Evolutionary conservation across 1,140 invertebrate genomes (phyloP).

Genomic region (Myzus persicae): DNA sequence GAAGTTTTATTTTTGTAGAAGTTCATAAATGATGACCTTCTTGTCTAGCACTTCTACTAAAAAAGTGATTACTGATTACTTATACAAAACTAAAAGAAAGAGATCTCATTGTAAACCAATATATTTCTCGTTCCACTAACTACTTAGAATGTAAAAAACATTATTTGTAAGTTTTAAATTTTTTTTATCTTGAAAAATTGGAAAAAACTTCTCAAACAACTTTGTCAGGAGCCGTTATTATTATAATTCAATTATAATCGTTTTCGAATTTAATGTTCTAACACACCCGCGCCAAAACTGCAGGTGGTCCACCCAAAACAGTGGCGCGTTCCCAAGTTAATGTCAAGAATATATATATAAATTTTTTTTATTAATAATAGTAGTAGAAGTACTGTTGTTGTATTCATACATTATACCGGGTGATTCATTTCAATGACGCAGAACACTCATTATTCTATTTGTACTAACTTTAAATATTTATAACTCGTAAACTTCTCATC

Average conservation of each 20-base stretch:
- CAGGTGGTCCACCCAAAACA: neutral
- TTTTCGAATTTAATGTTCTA: neutral
- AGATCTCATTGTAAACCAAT: neutral
- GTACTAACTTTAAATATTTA: no score
- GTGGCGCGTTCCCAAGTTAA: neutral
- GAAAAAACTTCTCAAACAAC: neutral
- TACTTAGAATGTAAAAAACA: neutral
- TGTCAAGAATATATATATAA: neutral
- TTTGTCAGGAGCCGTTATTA: neutral
- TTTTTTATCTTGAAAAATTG: neutral
- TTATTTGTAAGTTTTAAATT: neutral
- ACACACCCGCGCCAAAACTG: neutral
- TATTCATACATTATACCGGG: neutral
- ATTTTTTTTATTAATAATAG: neutral
- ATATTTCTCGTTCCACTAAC: neutral
- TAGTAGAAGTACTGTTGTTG: neutral
- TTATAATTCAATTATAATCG: conserved; percentile 21
- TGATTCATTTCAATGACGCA: no score
- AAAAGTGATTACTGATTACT: neutral
- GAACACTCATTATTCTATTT: no score
- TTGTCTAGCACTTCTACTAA: neutral
- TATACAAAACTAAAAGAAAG: neutral
- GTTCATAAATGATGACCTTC: neutral
- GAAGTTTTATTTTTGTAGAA: neutral
- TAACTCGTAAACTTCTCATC: no score